Base-by-base conservation (phyloP, 2,888 invertebrate species). In the Protonemura montana region DNA sequence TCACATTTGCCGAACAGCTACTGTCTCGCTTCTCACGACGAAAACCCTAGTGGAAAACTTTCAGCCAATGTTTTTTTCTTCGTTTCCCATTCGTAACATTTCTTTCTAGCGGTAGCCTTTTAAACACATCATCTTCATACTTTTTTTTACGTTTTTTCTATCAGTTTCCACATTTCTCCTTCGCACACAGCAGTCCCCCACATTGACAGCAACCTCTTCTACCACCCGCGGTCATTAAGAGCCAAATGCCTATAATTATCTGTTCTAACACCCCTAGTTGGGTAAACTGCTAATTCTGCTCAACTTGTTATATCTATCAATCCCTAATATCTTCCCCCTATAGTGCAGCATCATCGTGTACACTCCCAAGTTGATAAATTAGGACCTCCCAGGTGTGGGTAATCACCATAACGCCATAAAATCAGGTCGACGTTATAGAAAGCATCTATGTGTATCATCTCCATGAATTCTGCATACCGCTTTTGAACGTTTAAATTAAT, bases 31-130 rank as follows among this genome's bases (percentile, higher is more conserved):
- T 86, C 87, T 85, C 87, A 87, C 86, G 85, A 85, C 86, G 87
- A 81, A 86, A 87, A 85, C 87, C 85, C 86, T 81, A 87, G 87
- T 86, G 87, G 86, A 85, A 86, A 85, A 87, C 82, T 82, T 86
- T 86, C 85, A 87, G 85, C 85, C 85, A n/a, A 84, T 41, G 86
- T 29, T 85, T 77, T 86, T 78, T 59, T 30, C 76, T 35, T 42
- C 28, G 28, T 42, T 25, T 77, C n/a, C 41, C 27, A 76, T 10
- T 35, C 81, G 30, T 30, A 84, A 7, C 26, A 59, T 28, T 76
- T 84, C 29, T 26, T 76, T 29, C n/a, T n/a, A n/a, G n/a, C n/a
- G n/a, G 26, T 13, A 13, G 21, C 82, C 26, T 29, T 27, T 42
- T 21, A 26, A 76, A 76, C 84, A 21, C 84, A 84, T 84, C 84